These are phyloP conservation scores for Lycopodina hypogea DNA, from an alignment of 37 sponge, comb jelly and placozoan genomes.

Conservation along the genomic window DNA sequence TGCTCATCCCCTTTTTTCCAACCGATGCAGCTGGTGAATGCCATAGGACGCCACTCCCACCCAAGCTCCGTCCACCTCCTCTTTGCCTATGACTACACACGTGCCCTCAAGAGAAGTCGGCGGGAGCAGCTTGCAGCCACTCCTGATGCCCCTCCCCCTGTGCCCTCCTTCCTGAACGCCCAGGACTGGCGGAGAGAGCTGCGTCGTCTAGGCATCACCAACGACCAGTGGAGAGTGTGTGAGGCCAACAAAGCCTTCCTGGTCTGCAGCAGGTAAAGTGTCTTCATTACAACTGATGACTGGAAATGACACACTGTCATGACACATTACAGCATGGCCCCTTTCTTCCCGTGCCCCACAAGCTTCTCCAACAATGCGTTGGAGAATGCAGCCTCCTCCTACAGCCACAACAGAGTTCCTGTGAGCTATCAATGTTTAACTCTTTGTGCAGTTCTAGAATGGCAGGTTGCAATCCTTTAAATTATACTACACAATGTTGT, in stretches of 20 bases:
- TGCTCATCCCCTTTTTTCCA: not conserved
- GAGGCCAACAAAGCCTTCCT: slow-evolving; percentile 53
- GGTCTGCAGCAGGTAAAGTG: slow-evolving; percentile 38
- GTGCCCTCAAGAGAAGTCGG: slow-evolving; percentile 10
- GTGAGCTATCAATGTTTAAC: too few relatives aligned
- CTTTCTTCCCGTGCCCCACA: slow-evolving; percentile 53
- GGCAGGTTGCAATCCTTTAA: too few relatives aligned
- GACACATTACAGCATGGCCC: slow-evolving; percentile 27
- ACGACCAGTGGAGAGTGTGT: slow-evolving; percentile 58
- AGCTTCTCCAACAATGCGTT: slow-evolving; percentile 45
- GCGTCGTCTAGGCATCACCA: slow-evolving; percentile 36
- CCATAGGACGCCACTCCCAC: slow-evolving; percentile 57
- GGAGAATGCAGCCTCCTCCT: slow-evolving; percentile 42
- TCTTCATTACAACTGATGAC: not conserved
- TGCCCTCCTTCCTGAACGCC: slow-evolving; percentile 49
- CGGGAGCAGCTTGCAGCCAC: not conserved
- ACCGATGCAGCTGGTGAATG: slow-evolving; percentile 47
- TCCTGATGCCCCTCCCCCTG: not conserved
- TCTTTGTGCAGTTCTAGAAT: too few relatives aligned
- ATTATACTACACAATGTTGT: too few relatives aligned
- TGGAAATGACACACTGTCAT: not conserved
- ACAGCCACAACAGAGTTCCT: slow-evolving; percentile 55
- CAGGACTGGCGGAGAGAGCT: slow-evolving; percentile 68
- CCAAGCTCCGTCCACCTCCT: slow-evolving; percentile 45
- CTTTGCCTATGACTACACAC: slow-evolving; percentile 65